A percentile compares a stretch with the other conserved stretches of the same genome.
Evolutionary conservation across 2,797 vertebrate genomes (phyloP).

Genomic region (Danio aesculapii): DNA sequence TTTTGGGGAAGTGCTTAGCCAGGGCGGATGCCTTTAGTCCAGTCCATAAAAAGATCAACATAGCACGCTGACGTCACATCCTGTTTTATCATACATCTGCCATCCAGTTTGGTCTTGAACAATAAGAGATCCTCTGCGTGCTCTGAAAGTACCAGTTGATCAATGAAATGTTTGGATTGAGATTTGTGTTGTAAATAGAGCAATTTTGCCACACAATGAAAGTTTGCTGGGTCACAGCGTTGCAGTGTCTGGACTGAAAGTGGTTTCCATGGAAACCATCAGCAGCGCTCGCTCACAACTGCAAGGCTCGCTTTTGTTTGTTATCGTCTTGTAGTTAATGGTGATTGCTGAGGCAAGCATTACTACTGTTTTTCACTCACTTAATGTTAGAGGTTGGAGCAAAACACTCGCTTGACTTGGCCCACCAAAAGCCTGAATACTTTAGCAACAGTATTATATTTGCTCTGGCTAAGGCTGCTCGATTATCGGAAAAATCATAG

Average conservation of each 20-base stretch:
- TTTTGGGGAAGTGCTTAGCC: slow-evolving; percentile 27
- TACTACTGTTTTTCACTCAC: neutral
- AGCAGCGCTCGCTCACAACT: slow-evolving; percentile 44
- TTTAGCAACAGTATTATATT: too few species aligned
- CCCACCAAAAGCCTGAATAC: too few species aligned
- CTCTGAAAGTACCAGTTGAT: neutral
- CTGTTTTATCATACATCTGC: slow-evolving; percentile 10
- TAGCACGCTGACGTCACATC: slow-evolving; percentile 4
- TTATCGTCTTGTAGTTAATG: slow-evolving; percentile 4
- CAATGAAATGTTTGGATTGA: neutral
- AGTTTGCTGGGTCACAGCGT: slow-evolving; percentile 25
- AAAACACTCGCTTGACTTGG: too few species aligned
- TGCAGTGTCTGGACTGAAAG: slow-evolving; percentile 23
- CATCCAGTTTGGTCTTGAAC: neutral
- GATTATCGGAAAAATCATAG: too few species aligned
- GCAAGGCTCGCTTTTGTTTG: slow-evolving; percentile 40
- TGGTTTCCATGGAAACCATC: slow-evolving; percentile 55
- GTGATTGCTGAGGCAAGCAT: slow-evolving; percentile 20
- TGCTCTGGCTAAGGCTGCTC: too few species aligned
- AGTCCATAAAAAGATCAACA: slow-evolving; percentile 3
- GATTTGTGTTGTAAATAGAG: slow-evolving; percentile 19
- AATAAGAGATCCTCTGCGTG: neutral
- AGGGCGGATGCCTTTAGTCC: slow-evolving; percentile 21
- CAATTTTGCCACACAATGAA: slow-evolving; percentile 29
- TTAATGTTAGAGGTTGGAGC: neutral